These are phyloP conservation scores for Steinernema hermaphroditum DNA, from an alignment of 2,888 invertebrate species.

Conservation along the genomic window DNA sequence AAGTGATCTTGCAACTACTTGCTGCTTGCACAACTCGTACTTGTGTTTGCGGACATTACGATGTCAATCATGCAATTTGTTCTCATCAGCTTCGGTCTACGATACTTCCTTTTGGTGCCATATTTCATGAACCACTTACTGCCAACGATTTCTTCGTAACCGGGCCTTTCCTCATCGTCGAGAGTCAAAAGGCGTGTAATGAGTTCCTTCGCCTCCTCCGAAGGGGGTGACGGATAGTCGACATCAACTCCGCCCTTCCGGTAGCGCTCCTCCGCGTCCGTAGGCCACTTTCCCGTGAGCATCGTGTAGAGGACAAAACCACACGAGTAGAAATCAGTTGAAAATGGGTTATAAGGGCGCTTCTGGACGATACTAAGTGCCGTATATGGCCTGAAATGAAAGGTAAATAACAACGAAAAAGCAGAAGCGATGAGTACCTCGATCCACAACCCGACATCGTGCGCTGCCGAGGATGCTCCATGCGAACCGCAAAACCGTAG, in stretches of 20 bases:
- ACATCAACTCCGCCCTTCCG: neutral
- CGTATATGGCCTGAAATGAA: slow-evolving; percentile 35
- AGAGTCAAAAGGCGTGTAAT: neutral
- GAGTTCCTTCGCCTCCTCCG: neutral
- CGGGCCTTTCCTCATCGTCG: neutral
- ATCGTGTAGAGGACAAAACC: slow-evolving; percentile 58
- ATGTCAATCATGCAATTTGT: too few species aligned
- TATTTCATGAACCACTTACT: neutral
- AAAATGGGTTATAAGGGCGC: slow-evolving; percentile 49
- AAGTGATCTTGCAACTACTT: too few species aligned
- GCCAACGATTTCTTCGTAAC: neutral
- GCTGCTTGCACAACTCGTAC: too few species aligned
- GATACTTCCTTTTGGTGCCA: neutral
- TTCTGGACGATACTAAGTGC: slow-evolving; percentile 32
- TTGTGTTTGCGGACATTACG: too few species aligned
- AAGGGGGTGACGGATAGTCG: neutral
- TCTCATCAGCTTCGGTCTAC: too few species aligned
- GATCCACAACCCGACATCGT: slow-evolving; percentile 57
- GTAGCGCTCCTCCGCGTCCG: neutral
- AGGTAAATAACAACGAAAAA: neutral
- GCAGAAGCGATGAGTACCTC: slow-evolving; percentile 23
- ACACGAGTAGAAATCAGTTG: slow-evolving; percentile 52
- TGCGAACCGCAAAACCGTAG: slow-evolving; percentile 55
- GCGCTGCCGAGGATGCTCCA: slow-evolving; percentile 41
- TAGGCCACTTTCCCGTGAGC: slow-evolving; percentile 55